These are phyloP conservation scores for Amblyornis subalaris DNA, from an alignment of 2,113 vertebrate genomes.

Conservation along the genomic window DNA sequence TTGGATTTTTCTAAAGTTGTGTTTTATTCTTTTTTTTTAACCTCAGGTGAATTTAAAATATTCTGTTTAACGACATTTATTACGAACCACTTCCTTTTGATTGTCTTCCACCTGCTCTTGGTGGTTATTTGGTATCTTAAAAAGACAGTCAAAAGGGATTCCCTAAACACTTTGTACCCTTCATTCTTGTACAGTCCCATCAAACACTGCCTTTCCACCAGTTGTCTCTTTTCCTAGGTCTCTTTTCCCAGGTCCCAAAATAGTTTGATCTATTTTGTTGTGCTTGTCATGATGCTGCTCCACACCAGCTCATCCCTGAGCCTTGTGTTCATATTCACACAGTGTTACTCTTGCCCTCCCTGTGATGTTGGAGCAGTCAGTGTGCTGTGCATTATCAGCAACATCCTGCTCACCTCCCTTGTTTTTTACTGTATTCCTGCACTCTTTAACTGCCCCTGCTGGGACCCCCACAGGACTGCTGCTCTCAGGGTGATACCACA, in stretches of 20 bases:
- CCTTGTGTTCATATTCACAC: not conserved
- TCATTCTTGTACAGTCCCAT: not conserved
- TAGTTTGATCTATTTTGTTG: not conserved
- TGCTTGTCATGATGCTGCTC: not conserved
- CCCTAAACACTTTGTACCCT: not conserved
- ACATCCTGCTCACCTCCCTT: not conserved
- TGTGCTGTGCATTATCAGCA: not conserved
- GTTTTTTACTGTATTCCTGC: not conserved
- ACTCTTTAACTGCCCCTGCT: not conserved
- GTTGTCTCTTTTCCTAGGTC: not conserved
- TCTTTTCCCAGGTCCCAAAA: not conserved
- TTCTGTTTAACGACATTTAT: not conserved
- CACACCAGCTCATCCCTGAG: not conserved
- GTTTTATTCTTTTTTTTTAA: not conserved
- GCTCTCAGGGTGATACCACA: not conserved
- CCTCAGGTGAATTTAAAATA: not conserved
- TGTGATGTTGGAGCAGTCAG: rapidly evolving
- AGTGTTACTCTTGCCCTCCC: not conserved
- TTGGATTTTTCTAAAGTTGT: not conserved
- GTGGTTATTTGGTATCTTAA: not conserved
- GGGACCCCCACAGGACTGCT: not conserved
- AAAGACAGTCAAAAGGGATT: not conserved
- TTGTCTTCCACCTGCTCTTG: not conserved
- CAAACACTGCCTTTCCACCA: not conserved
- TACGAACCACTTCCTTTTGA: not conserved